A percentile compares a stretch with the other conserved stretches of the same genome.
phyloP scores from a whole-genome alignment of 2,113 vertebrate genomes.

The Phycodurus eques region DNA sequence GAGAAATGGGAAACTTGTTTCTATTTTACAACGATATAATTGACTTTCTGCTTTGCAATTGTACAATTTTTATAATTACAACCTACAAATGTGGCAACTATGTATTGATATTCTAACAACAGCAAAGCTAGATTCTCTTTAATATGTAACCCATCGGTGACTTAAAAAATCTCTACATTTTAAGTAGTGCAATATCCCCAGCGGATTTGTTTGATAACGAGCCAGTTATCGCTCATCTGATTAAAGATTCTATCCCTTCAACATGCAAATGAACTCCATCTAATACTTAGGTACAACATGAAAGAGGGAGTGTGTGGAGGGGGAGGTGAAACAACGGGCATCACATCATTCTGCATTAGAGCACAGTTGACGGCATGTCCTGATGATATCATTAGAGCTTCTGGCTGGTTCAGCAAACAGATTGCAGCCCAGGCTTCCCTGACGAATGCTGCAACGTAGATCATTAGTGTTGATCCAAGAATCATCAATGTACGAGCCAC shows the following conservation, averaged over 20 bases:
- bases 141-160: neutral
- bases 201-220: neutral
- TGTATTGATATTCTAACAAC: neutral
- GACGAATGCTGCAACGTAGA: conserved; percentile 63
- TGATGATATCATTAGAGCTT: conserved; percentile 73
- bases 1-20: neutral
- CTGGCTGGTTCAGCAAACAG: conserved; percentile 68
- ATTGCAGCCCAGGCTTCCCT: conserved; percentile 61
- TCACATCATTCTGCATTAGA: conserved; percentile 68
- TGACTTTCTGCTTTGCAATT: neutral
- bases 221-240: neutral
- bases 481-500: conserved; percentile 56
- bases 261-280: conserved; percentile 14
- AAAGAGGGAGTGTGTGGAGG: neutral
- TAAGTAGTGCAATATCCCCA: neutral
- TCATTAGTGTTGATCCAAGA: conserved; percentile 64
- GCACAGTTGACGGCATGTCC: conserved; percentile 55
- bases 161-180: neutral
- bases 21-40: neutral
- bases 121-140: neutral
- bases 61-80: neutral
- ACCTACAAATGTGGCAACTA: too few species aligned
- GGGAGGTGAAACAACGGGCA: conserved; percentile 45
- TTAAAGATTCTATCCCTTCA: conserved; percentile 1
- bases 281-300: conserved; percentile 8